phyloP scores from a whole-genome alignment of 92 coral and sea anemone genomes.

The Epizoanthus stellaris region DNA sequence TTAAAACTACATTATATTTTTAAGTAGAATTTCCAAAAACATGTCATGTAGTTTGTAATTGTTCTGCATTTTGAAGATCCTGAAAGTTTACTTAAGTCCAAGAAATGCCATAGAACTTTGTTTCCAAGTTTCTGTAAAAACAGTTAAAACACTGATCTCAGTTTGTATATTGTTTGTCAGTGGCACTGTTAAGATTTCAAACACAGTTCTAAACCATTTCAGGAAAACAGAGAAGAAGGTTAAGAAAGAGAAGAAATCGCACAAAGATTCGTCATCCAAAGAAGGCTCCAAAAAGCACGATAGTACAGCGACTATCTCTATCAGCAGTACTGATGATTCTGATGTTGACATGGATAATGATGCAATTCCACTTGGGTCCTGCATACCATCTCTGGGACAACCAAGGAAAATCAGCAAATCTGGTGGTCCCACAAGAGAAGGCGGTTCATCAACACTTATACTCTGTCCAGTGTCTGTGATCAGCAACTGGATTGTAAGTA shows the following conservation, averaged over 20 bases:
- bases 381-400: background rate
- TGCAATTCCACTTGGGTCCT: background rate
- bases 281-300: background rate
- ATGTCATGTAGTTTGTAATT: too few relatives aligned
- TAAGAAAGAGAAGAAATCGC: constrained; percentile 23
- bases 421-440: background rate
- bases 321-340: background rate
- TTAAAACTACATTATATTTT: too few relatives aligned
- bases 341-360: constrained; percentile 9
- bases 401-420: background rate
- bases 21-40: too few relatives aligned
- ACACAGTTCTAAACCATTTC: background rate
- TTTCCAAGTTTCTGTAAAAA: too few relatives aligned
- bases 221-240: constrained; percentile 24
- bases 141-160: too few relatives aligned
- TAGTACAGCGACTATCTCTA: background rate
- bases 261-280: background rate
- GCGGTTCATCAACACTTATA: constrained; percentile 72
- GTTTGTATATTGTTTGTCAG: too few relatives aligned
- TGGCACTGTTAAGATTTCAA: background rate
- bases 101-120: too few relatives aligned
- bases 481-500: constrained; percentile 91
- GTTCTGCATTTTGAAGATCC: too few relatives aligned
- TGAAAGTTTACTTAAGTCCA: too few relatives aligned
- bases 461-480: constrained; percentile 89